Evolutionary conservation across 2,888 invertebrate genomes (phyloP), one percentile per base, ranked within the genome.

Genomic region (Biston betularia): DNA sequence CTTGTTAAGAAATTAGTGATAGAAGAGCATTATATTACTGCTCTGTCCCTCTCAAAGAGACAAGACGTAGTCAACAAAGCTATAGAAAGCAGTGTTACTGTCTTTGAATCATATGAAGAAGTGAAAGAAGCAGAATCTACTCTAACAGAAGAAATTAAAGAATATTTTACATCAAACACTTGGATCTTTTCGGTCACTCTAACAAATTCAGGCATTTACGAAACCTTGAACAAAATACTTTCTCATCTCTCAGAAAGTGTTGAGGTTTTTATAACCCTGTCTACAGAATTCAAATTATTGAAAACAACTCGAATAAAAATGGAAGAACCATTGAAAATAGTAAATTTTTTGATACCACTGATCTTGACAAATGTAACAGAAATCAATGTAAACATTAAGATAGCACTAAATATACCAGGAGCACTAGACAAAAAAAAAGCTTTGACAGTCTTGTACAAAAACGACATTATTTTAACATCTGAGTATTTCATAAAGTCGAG

Each of bases 101-200:
- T 90, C 7, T 89, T 82, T 75, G 87, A 90, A 60, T 84, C 71
- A 44, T 92, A 89, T 72, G 78, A 84, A 68, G 87, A 92, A 73
- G 83, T 3, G 1, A 24, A 24, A 24, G 24, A 24, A 24, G 24
- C 1, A 24, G 75, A 84, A 40, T 42, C 86, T 33, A 78, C 72
- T 33, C 72, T 91, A 66, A 86, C 88, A 14, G 87, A 89, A 70
- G 69, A 83, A 8, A 60, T 85, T 1, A 64, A 73, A 6, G 80
- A 88, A 58, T 93, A 90, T 77, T 89, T 87, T 69, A 71, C 80
- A 49, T 38, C 62, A 11, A 74, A 86, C 6, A 72, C 79, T 34
- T 77, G 82, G 66, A 79, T 80, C n/a, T 77, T 90, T 61, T 70
- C 89, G 35, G 69, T 89, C 24, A 86, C 81, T 73, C 77, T 92